Evolutionary conservation across 2,113 vertebrate genomes (phyloP), one percentile per base, ranked within the genome.

Genomic region (Ceuthmochares aereus): DNA sequence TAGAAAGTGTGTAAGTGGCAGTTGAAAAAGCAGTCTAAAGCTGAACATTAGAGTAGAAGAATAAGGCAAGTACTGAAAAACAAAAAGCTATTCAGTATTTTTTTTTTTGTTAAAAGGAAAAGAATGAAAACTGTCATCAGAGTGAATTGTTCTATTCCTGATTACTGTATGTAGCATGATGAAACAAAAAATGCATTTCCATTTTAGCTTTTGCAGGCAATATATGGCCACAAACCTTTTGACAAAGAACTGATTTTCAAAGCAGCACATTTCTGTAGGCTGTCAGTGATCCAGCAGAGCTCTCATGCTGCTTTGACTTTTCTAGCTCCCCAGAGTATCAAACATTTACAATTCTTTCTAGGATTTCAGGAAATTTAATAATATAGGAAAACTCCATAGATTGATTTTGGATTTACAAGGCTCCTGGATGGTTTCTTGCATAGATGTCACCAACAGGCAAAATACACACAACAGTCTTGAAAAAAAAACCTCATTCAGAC

Each of bases 81-180:
- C 88, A 96, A 96, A 94, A 93, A 93, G 86, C 93, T 90, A 87
- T 89, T 96, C 88, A 95, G 49, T 68, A 9, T 40, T 64, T 80
- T 73, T 60, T 89, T 77, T 29, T 32, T 11, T 21, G 23, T 52
- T 66, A 12, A 72, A 89, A 92, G 79, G 87, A 90, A 93, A 75
- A 25, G 27, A 93, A 68, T 58, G 73, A 94, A 96, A 96, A 94
- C 88, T 93, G 79, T 90, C 94, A 94, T 95, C 96, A 96, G 88
- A 94, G 87, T 84, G 89, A 92, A 93, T 96, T 94, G 85, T 96
- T 94, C 83, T 91, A 64, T 79, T 93, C 76, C 90, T 81, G 92
- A 96, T 95, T 87, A 72, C 90, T 88, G 36, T 72, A 80, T 89
- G 67, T 80, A 96, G 62, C 85, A 77, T 60, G 89, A 90, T 64